Conservation (phyloP, 2,113 vertebrate genomes). For the Panthera uncia region DNA sequence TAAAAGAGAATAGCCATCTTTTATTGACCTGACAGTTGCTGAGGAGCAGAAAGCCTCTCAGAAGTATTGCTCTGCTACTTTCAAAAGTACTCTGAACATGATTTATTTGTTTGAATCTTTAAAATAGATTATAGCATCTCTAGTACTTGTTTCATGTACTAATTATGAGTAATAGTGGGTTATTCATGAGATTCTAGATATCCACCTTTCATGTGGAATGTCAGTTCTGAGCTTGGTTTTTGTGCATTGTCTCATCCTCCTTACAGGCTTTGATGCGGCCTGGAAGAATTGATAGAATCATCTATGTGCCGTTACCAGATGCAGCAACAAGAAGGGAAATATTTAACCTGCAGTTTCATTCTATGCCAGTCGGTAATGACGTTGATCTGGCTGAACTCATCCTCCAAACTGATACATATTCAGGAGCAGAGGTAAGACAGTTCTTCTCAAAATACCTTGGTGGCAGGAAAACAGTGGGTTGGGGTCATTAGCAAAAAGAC, state of each 20-base stretch:
- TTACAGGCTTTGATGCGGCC: constrained; percentile 96
- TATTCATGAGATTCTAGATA: neutral
- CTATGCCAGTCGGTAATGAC: constrained; percentile 89
- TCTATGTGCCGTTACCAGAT: constrained; percentile 95
- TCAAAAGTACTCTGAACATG: neutral
- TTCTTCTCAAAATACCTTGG: neutral
- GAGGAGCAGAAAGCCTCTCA: neutral
- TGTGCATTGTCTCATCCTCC: neutral
- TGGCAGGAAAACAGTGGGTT: neutral
- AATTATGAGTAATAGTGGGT: neutral
- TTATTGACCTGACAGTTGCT: neutral
- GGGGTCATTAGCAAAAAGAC: neutral
- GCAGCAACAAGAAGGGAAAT: constrained; percentile 91
- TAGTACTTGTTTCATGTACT: neutral
- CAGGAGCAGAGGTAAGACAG: constrained; percentile 95
- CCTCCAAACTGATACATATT: constrained; percentile 90
- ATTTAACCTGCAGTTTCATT: constrained; percentile 90
- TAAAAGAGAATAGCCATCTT: neutral
- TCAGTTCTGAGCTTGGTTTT: neutral
- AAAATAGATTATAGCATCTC: neutral
- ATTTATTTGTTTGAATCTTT: neutral
- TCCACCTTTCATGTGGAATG: neutral
- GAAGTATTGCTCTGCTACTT: neutral
- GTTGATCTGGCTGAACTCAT: constrained; percentile 89
- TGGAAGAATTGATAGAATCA: constrained; percentile 95